A percentile compares a stretch with the other conserved stretches of the same genome.
Evolutionary conservation across 2,113 vertebrate species (phyloP).

Genomic region (Aptenodytes forsteri): DNA sequence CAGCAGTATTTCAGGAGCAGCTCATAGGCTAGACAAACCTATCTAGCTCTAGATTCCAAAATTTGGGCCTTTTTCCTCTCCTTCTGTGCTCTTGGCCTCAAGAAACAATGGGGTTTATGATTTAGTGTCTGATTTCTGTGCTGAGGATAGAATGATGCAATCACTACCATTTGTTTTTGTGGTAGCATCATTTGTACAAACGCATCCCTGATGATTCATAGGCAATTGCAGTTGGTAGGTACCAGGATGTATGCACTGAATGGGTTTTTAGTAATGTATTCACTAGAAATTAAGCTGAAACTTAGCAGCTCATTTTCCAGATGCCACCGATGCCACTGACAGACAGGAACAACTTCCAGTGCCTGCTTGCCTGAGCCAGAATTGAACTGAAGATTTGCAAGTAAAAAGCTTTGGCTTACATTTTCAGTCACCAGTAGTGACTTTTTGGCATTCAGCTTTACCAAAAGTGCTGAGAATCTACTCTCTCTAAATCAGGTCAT

Average conservation of each 20-base stretch:
- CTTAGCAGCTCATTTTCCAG: slow-evolving; percentile 61
- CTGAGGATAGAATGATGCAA: slow-evolving; percentile 40
- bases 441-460: background rate
- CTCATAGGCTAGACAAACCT: background rate
- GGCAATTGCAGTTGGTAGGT: slow-evolving; percentile 44
- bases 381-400: slow-evolving; percentile 44
- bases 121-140: slow-evolving; percentile 9
- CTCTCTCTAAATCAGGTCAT: background rate
- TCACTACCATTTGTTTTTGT: slow-evolving; percentile 49
- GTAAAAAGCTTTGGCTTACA: slow-evolving; percentile 36
- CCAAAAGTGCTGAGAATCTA: background rate
- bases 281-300: slow-evolving; percentile 56
- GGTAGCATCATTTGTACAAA: slow-evolving; percentile 27
- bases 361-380: slow-evolving; percentile 47
- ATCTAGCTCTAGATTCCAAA: background rate
- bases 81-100: slow-evolving; percentile 29
- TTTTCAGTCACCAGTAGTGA: background rate
- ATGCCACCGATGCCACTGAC: slow-evolving; percentile 54
- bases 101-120: background rate
- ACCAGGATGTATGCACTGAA: slow-evolving; percentile 45
- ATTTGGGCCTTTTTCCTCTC: background rate
- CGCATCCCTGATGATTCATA: slow-evolving; percentile 42
- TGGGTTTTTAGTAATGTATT: slow-evolving; percentile 48
- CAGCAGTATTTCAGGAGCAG: background rate
- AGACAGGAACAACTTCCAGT: slow-evolving; percentile 48